These are phyloP conservation scores for Melanerpes formicivorus DNA, from an alignment of 2,113 vertebrate genomes.

Conservation along the genomic window DNA sequence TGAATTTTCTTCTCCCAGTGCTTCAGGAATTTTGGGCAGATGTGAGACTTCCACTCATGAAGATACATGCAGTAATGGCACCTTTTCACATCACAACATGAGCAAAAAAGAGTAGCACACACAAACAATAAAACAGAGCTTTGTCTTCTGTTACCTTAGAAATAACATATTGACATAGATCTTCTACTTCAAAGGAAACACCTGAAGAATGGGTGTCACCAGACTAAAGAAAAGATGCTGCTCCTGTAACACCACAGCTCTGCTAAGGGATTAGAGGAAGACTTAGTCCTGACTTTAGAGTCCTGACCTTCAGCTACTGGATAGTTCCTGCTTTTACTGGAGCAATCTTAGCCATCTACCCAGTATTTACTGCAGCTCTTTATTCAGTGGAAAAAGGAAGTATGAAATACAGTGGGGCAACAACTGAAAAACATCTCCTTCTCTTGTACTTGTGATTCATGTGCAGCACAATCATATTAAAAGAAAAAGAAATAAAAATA, in stretches of 20 bases:
- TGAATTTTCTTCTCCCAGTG: not conserved
- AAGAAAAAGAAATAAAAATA: not conserved
- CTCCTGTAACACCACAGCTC: not conserved
- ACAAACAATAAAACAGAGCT: not conserved
- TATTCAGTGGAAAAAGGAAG: not conserved
- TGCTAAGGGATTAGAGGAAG: not conserved
- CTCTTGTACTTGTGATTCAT: not conserved
- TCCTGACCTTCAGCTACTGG: not conserved
- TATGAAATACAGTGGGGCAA: not conserved
- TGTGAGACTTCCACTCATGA: not conserved
- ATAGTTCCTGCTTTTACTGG: not conserved
- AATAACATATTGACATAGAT: not conserved
- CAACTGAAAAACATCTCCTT: not conserved
- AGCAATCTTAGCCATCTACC: not conserved
- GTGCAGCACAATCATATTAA: not conserved
- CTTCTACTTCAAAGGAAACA: not conserved
- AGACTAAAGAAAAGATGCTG: not conserved
- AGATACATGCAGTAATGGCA: not conserved
- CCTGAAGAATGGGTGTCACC: not conserved
- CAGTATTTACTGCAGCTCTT: not conserved
- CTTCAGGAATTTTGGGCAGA: not conserved
- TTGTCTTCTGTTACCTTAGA: not conserved
- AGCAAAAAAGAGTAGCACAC: not conserved
- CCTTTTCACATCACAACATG: not conserved
- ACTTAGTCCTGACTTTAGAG: fast-evolving